Percentiles rank a stretch among this genome's conserved stretches.
These are phyloP conservation scores for Leuctra nigra DNA, from an alignment of 2,888 invertebrate genomes.

Conservation along the genomic window DNA sequence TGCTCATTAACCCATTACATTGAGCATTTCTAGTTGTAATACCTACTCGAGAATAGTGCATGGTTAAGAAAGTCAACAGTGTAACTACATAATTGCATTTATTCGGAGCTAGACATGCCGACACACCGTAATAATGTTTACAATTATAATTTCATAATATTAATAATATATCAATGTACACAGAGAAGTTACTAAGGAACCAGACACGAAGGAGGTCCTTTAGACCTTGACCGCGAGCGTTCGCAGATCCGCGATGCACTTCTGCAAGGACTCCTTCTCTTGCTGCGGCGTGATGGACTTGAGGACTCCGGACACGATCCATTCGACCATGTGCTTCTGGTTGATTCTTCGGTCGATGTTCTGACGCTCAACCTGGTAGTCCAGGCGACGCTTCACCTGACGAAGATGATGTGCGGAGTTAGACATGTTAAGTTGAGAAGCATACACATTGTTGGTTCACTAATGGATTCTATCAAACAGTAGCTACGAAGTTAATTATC, in stretches of 20 bases:
- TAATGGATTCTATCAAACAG: no score
- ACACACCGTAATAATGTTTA: not conserved
- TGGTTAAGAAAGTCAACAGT: no score
- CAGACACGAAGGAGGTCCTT: not conserved
- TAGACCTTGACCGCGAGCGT: constrained; percentile 48
- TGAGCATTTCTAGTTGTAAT: no score
- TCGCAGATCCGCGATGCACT: constrained; percentile 81
- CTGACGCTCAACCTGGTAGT: constrained; percentile 87
- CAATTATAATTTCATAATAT: not conserved
- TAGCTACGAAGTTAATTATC: no score
- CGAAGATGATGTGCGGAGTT: no score
- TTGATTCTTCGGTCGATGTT: constrained; percentile 75
- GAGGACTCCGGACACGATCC: constrained; percentile 79
- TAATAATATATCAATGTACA: constrained; percentile 6
- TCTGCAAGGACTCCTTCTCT: constrained; percentile 83
- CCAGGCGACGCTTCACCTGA: constrained; percentile 76
- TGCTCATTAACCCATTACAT: no score
- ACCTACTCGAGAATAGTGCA: no score
- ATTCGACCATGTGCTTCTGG: constrained; percentile 91
- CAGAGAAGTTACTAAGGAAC: not conserved
- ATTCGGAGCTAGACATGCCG: no score
- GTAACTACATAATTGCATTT: constrained; percentile 5
- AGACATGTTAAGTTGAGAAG: no score
- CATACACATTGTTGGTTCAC: no score
- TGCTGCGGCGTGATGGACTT: constrained; percentile 89